Evolutionary conservation across 2,113 vertebrate genomes (phyloP).

Genomic region (Crotalus horridus): DNA sequence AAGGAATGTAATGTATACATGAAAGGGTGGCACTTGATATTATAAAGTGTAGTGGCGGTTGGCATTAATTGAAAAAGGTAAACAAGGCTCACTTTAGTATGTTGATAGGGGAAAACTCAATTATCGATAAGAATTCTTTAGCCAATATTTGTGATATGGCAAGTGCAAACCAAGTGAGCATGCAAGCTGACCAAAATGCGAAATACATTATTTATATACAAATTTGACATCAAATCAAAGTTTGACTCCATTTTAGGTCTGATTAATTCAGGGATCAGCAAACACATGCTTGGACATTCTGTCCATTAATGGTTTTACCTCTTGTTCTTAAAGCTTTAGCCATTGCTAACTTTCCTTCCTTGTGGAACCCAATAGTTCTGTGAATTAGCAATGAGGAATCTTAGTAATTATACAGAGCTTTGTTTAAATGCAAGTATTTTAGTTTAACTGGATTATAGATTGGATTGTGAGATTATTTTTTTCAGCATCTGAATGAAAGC

Average conservation of each 20-base stretch:
- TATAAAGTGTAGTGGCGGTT: neutral
- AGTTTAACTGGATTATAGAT: conserved; percentile 7
- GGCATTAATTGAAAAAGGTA: neutral
- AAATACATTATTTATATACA: neutral
- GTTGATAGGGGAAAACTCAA: neutral
- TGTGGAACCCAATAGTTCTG: neutral
- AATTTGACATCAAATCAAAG: neutral
- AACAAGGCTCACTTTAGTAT: neutral
- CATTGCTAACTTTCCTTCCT: neutral
- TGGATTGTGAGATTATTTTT: neutral
- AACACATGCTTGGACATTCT: neutral
- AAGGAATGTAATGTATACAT: neutral
- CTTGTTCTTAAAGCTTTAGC: neutral
- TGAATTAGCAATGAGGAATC: neutral
- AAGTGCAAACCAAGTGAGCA: neutral
- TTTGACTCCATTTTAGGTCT: neutral
- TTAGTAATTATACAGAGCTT: neutral
- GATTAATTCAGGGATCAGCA: neutral
- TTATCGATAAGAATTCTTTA: neutral
- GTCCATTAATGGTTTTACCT: neutral
- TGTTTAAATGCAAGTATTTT: conserved; percentile 13
- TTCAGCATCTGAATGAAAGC: conserved; percentile 19
- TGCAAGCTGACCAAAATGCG: neutral
- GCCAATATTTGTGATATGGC: neutral
- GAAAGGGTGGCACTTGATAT: neutral